These are phyloP conservation scores for Drosophila kanekoi DNA, from an alignment of 2,888 invertebrate genomes.

Conservation along the genomic window DNA sequence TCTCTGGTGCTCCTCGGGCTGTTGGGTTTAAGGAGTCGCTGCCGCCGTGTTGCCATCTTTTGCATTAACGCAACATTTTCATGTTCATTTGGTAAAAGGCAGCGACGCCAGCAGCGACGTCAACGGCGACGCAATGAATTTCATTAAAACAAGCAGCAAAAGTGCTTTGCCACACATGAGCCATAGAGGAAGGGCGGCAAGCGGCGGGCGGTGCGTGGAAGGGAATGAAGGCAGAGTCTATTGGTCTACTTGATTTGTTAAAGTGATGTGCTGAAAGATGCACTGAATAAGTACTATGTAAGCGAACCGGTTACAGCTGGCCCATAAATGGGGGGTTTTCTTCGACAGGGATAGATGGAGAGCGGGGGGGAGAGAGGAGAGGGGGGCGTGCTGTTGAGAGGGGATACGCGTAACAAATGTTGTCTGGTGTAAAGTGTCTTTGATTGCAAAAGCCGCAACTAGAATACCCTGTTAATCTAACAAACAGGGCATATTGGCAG, in stretches of 20 bases:
- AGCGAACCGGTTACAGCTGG: conserved; percentile 12
- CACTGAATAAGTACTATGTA: conserved; percentile 32
- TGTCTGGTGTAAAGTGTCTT: conserved; percentile 54
- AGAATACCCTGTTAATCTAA: conserved; percentile 17
- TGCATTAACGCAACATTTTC: conserved; percentile 61
- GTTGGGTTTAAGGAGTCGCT: conserved; percentile 23
- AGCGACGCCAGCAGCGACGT: conserved; percentile 16
- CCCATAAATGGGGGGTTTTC: neutral
- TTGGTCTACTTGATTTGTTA: conserved; percentile 74
- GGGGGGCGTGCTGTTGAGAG: neutral
- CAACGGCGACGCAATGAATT: conserved; percentile 64
- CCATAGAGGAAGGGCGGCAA: neutral
- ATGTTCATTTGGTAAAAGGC: conserved; percentile 72
- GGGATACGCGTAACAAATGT: conserved; percentile 34
- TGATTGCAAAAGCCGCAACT: conserved; percentile 73
- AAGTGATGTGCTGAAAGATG: conserved; percentile 60
- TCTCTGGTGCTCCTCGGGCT: conserved; percentile 16
- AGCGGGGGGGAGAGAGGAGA: no score
- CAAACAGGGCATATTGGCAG: neutral
- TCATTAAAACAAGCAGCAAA: conserved; percentile 72
- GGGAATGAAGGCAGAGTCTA: conserved; percentile 41
- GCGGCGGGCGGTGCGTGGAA: conserved; percentile 4
- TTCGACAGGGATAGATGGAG: no score
- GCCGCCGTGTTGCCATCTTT: conserved; percentile 23
- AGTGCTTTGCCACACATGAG: conserved; percentile 47